Evolutionary conservation across 2,888 invertebrate genomes (phyloP).

Genomic region (Leuctra nigra): DNA sequence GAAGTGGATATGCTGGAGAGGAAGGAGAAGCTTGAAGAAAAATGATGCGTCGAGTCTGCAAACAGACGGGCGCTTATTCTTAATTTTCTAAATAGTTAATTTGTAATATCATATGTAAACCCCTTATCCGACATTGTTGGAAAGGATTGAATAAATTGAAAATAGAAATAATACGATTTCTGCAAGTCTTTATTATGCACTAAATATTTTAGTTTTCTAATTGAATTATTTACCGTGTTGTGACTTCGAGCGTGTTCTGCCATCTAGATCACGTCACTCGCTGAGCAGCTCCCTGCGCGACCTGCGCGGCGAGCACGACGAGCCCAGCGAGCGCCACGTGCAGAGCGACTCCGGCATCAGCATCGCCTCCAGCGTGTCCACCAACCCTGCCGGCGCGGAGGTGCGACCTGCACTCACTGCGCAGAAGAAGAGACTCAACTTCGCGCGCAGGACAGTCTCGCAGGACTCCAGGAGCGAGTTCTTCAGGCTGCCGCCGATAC

Average conservation of each 20-base stretch:
- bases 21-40: too few species aligned
- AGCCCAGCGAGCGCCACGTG: slow-evolving; percentile 21
- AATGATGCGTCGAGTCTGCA: too few species aligned
- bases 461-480: slow-evolving; percentile 56
- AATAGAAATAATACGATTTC: slow-evolving; percentile 19
- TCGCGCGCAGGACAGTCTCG: slow-evolving; percentile 50
- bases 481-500: slow-evolving; percentile 61
- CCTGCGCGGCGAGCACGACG: slow-evolving; percentile 19
- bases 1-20: too few species aligned
- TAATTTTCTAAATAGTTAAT: too few species aligned
- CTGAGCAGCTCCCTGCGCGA: slow-evolving; percentile 19
- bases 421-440: slow-evolving; percentile 37
- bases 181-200: too few species aligned
- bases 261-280: not conserved
- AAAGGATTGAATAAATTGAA: too few species aligned
- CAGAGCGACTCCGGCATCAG: slow-evolving; percentile 29
- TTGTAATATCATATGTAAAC: too few species aligned
- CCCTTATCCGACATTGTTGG: too few species aligned
- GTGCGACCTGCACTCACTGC: not conserved
- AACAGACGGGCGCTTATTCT: too few species aligned
- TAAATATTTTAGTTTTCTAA: too few species aligned
- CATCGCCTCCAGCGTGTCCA: slow-evolving; percentile 17
- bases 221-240: too few species aligned
- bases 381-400: slow-evolving; percentile 4
- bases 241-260: too few species aligned